Evolutionary conservation across 2,113 vertebrate species (phyloP).

Genomic region (Tympanuchus pallidicinctus): DNA sequence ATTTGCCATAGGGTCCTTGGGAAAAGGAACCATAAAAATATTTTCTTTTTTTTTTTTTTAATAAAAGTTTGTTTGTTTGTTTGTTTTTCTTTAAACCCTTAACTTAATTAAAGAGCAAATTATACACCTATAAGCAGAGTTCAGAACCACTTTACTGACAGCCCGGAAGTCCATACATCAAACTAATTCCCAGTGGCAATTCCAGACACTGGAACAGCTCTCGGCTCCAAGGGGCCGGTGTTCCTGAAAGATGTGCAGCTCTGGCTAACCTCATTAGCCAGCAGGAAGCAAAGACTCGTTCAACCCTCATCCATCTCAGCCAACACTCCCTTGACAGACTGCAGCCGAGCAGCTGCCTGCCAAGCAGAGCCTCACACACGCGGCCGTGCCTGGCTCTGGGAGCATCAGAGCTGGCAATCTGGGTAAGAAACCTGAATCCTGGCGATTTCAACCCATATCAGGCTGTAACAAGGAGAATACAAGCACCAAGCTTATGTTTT

Average conservation of each 20-base stretch:
- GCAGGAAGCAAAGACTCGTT: not conserved
- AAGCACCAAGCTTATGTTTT: conserved; percentile 66
- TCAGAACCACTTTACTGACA: conserved; percentile 71
- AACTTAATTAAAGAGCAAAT: conserved; percentile 80
- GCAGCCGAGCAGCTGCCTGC: not conserved
- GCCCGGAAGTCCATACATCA: conserved; percentile 69
- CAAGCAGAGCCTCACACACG: not conserved
- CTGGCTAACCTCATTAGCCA: conserved; percentile 8
- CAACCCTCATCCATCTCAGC: conserved; percentile 13
- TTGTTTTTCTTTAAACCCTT: conserved; percentile 67
- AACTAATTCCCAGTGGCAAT: conserved; percentile 44
- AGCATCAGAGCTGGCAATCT: conserved; percentile 35
- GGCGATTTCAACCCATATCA: not conserved
- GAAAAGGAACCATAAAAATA: conserved; percentile 80
- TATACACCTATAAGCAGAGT: conserved; percentile 69
- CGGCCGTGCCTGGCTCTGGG: conserved; percentile 1
- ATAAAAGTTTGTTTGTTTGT: conserved; percentile 53
- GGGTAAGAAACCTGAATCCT: conserved; percentile 11
- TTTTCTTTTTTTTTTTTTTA: conserved; percentile 61
- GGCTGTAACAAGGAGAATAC: conserved; percentile 35
- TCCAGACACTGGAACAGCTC: conserved; percentile 27
- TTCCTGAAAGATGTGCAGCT: conserved; percentile 40
- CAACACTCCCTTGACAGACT: not conserved
- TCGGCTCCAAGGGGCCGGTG: not conserved
- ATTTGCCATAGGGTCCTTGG: conserved; percentile 73